These are phyloP conservation scores for Desmophyllum pertusum DNA, from an alignment of 92 coral and sea anemone genomes.

Conservation along the genomic window DNA sequence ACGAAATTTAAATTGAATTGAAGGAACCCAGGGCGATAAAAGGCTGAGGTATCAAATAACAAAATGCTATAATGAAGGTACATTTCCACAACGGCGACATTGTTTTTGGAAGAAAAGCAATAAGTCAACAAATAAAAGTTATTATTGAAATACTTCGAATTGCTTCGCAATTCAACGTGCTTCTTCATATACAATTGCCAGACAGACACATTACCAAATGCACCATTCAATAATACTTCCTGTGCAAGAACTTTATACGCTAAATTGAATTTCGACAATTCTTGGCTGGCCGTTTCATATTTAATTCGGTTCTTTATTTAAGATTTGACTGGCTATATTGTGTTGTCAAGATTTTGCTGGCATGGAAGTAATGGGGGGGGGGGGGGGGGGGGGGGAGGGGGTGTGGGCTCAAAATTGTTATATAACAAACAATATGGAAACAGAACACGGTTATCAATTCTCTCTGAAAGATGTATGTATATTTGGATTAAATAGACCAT, in stretches of 20 bases:
- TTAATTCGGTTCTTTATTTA: not conserved
- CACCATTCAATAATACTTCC: not conserved
- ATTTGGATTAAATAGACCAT: not conserved
- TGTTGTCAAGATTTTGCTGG: not conserved
- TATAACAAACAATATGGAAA: not conserved
- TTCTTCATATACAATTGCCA: not conserved
- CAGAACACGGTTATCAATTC: not conserved
- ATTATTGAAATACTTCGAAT: not conserved
- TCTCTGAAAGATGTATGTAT: not conserved
- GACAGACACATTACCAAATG: not conserved
- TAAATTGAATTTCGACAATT: slow-evolving; percentile 18
- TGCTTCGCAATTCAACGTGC: not conserved
- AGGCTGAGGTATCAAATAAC: not conserved
- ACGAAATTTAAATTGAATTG: not conserved
- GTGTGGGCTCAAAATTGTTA: too few relatives aligned
- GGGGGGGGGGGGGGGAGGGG: not conserved
- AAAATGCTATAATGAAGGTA: not conserved
- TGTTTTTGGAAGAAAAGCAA: not conserved
- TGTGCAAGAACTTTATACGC: not conserved
- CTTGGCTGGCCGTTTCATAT: not conserved
- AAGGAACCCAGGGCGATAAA: not conserved
- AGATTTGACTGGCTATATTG: not conserved
- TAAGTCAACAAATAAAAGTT: not conserved
- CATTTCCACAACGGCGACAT: not conserved
- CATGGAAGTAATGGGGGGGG: not conserved